Percentiles rank a stretch among this genome's conserved stretches.
phyloP scores from a whole-genome alignment of 2,113 vertebrate species.

The Platysternon megacephalum region DNA sequence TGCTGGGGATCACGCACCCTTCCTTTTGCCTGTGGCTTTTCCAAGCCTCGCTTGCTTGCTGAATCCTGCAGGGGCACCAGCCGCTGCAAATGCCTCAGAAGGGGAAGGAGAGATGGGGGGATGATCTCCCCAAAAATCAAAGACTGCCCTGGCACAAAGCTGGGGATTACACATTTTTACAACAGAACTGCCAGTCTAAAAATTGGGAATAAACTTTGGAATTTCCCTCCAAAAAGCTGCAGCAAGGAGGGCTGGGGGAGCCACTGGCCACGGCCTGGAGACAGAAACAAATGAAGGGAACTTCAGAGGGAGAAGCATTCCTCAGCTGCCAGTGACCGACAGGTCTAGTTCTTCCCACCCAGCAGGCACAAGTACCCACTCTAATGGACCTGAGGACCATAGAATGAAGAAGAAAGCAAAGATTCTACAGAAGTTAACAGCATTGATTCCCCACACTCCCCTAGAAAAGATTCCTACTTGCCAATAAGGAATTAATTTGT shows the following conservation, averaged over 20 bases:
- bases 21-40: neutral
- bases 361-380: fast-evolving
- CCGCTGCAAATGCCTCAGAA: too few species aligned
- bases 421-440: neutral
- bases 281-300: neutral
- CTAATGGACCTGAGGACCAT: neutral
- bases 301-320: fast-evolving
- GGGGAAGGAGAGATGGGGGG: too few species aligned
- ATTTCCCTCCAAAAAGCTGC: conserved; percentile 49
- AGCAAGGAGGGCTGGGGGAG: neutral
- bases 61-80: too few species aligned
- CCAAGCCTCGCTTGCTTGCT: too few species aligned
- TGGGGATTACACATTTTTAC: neutral
- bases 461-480: too few species aligned
- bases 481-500: too few species aligned
- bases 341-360: neutral
- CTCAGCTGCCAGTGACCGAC: fast-evolving
- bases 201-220: conserved; percentile 42
- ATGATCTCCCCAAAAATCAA: neutral
- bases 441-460: neutral
- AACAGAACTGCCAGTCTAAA: neutral
- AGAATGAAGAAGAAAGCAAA: neutral
- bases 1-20: neutral
- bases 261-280: neutral
- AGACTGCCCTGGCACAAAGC: neutral